These are phyloP conservation scores for Coluber constrictor DNA, from an alignment of 2,797 vertebrate genomes.

Conservation along the genomic window DNA sequence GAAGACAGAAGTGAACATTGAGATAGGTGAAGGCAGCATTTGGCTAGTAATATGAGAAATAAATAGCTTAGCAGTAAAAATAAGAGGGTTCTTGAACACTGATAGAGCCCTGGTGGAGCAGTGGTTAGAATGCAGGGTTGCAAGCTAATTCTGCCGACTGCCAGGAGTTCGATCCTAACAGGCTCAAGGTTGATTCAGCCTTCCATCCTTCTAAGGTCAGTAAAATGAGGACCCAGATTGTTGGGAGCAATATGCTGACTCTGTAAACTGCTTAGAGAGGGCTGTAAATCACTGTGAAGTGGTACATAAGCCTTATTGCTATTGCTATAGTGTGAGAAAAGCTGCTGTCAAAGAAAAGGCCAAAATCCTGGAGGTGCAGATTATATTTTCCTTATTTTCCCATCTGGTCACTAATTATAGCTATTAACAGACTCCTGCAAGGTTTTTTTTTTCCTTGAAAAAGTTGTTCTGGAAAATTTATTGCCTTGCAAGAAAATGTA, in stretches of 20 bases:
- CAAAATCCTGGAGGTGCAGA: background rate
- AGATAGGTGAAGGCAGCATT: background rate
- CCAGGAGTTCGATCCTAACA: background rate
- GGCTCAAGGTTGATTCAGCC: too few species aligned
- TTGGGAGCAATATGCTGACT: background rate
- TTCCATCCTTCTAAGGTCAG: background rate
- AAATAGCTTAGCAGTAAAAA: background rate
- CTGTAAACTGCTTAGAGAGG: background rate
- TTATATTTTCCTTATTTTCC: background rate
- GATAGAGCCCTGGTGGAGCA: background rate
- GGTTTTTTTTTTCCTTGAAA: background rate
- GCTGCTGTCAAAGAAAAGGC: background rate
- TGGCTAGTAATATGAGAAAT: background rate
- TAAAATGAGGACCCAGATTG: too few species aligned
- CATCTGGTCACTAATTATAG: background rate
- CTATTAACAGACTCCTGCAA: background rate
- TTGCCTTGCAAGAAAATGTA: background rate
- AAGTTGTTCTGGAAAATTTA: background rate
- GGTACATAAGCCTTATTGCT: background rate
- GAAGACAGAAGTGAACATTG: background rate
- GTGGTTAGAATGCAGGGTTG: background rate
- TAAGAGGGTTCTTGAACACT: background rate
- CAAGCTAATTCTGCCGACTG: background rate
- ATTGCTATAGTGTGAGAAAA: background rate
- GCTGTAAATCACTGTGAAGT: background rate